These are phyloP conservation scores for Odocoileus virginianus DNA, from an alignment of 2,113 vertebrate species.

Conservation along the genomic window DNA sequence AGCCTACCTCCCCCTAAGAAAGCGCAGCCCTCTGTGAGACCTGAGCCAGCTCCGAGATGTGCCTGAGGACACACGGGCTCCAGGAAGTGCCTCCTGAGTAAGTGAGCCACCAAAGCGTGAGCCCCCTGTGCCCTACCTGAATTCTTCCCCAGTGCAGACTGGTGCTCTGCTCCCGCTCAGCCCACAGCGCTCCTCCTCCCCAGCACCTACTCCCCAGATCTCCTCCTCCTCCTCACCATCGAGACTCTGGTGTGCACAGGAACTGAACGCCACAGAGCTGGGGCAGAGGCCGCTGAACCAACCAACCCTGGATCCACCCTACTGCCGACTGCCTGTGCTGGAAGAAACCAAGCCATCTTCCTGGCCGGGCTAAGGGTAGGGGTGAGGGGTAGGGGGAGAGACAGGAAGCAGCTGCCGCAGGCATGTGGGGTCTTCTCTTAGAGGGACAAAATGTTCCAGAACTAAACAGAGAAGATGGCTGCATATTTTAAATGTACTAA, in stretches of 20 bases:
- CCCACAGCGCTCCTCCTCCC: neutral
- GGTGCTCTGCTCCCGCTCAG: fast-evolving
- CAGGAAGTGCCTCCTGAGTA: fast-evolving
- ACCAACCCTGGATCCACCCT: neutral
- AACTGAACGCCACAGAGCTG: too few species aligned
- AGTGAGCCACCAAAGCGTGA: fast-evolving
- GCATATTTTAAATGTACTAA: fast-evolving
- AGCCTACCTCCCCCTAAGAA: neutral
- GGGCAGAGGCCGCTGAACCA: too few species aligned
- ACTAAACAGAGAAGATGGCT: fast-evolving
- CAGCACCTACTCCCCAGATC: neutral
- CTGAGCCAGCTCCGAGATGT: neutral
- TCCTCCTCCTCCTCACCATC: neutral
- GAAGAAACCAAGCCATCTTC: neutral
- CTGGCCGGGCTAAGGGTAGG: neutral
- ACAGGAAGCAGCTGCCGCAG: neutral
- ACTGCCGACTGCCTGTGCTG: neutral
- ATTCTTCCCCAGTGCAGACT: fast-evolving
- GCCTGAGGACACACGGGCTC: neutral
- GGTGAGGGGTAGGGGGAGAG: fast-evolving
- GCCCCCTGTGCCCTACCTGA: fast-evolving
- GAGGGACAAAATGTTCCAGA: neutral
- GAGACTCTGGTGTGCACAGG: neutral
- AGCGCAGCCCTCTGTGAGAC: neutral
- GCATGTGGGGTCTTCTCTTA: fast-evolving